Evolutionary conservation across 1,140 invertebrate genomes (phyloP), one percentile per base, ranked within the genome.

Genomic region (Psilanteris sp.): DNA sequence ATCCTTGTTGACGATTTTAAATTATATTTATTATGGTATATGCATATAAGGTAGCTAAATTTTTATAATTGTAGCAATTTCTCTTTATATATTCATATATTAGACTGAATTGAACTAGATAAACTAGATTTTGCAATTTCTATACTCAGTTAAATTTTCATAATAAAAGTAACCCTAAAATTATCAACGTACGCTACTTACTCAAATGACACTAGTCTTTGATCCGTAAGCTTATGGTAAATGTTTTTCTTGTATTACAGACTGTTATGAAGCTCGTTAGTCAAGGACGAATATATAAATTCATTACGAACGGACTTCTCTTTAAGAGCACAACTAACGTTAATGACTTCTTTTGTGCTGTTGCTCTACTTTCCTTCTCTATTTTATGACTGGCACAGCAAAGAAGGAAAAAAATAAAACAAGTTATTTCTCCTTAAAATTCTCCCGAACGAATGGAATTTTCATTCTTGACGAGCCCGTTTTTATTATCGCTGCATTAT

Each of bases 231-330:
- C 20, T 44, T 27, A 36, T 66, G 36, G 37, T 52, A 66, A 61
- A 22, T 37, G 39, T 55, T 46, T 55, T 24, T 18, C 41, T 26
- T 39, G 24, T 11, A 55, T 14, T 46, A 34, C 16, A 57, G 10
- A 15, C 11, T 18, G 54, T 80, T 74, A 68, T 72, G 41, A 68
- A 39, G 62, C 79, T 79, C 73, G 79, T 80, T 82, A 81, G 46
- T 66, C 43, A 78, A 74, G 71, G 66, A 59, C 15, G 54, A 78
- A 73, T 66, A 81, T 78, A 77, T 80, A 79, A 79, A 75, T 81
- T 75, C 70, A 81, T 79, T 78, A 81, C 78, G 75, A 77, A 44
- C 37, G 2, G 34, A 34, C 36, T 64, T 59, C 22, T 16, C 34
- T 57, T 41, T 41, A 34, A 37, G 20, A 52, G 27, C 34, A 70